These are phyloP conservation scores for Chiroxiphia lanceolata DNA, from an alignment of 2,797 vertebrate species.

Conservation along the genomic window DNA sequence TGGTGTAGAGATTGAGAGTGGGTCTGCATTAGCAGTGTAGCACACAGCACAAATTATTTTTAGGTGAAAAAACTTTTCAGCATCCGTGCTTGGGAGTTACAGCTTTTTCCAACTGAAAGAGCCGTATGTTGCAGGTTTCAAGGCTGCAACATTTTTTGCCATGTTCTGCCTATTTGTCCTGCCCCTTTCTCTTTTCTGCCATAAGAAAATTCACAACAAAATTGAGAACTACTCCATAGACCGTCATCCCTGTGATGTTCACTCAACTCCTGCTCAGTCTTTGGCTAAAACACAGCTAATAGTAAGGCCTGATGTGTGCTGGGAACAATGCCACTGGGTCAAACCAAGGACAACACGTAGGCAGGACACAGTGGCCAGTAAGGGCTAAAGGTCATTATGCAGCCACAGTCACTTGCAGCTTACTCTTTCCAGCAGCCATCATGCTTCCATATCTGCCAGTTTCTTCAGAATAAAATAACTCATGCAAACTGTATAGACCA, in stretches of 20 bases:
- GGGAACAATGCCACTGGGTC: background rate
- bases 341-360: rapidly evolving
- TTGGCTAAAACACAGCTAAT: background rate
- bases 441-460: background rate
- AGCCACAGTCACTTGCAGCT: background rate
- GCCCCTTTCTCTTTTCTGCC: background rate
- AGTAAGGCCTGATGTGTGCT: background rate
- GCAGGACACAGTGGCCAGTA: background rate
- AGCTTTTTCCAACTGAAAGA: background rate
- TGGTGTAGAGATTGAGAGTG: background rate
- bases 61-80: background rate
- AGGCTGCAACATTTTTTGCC: background rate
- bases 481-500: background rate
- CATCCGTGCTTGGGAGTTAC: background rate
- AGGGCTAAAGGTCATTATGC: background rate
- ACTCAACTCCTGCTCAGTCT: background rate
- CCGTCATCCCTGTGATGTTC: background rate
- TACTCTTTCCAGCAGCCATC: background rate
- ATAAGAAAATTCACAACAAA: background rate
- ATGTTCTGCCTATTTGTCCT: background rate
- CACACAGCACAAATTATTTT: background rate
- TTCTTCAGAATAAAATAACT: background rate
- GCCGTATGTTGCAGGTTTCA: background rate
- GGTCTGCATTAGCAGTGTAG: background rate
- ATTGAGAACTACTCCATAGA: background rate